Conservation (phyloP, 2,888 invertebrate species). For the Lobophora halterata region DNA sequence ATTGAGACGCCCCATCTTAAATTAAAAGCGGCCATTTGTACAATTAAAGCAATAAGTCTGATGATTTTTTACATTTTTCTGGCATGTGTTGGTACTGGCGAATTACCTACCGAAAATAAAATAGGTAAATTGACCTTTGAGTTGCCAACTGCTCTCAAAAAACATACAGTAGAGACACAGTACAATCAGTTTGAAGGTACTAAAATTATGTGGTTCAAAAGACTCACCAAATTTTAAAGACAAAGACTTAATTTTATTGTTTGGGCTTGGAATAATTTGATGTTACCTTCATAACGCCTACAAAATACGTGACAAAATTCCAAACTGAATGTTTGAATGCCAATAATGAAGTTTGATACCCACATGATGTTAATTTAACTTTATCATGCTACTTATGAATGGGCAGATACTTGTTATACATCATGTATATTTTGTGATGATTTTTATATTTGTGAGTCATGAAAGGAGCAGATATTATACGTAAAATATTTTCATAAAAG, state of each 20-base stretch:
- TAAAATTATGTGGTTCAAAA: too few relatives aligned
- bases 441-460: too few relatives aligned
- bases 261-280: conserved; percentile 20
- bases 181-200: too few relatives aligned
- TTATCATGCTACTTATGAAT: conserved; percentile 29
- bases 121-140: too few relatives aligned
- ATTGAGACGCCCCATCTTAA: conserved; percentile 22
- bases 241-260: conserved; percentile 5
- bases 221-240: neutral
- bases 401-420: conserved; percentile 30
- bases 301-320: conserved; percentile 38
- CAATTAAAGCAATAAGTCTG: conserved; percentile 36
- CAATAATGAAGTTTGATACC: conserved; percentile 39
- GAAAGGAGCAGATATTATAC: too few relatives aligned
- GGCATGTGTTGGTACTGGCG: too few relatives aligned
- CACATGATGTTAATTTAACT: conserved; percentile 39
- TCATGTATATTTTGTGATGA: conserved; percentile 22
- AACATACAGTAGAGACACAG: too few relatives aligned
- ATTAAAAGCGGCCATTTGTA: conserved; percentile 35
- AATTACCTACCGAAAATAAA: too few relatives aligned
- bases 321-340: conserved; percentile 32
- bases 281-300: conserved; percentile 49
- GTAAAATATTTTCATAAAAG: too few relatives aligned
- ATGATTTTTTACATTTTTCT: conserved; percentile 6
- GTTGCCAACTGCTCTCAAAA: too few relatives aligned